These are phyloP conservation scores for Drosophila pegasa DNA, from an alignment of 2,888 invertebrate genomes.

Conservation along the genomic window DNA sequence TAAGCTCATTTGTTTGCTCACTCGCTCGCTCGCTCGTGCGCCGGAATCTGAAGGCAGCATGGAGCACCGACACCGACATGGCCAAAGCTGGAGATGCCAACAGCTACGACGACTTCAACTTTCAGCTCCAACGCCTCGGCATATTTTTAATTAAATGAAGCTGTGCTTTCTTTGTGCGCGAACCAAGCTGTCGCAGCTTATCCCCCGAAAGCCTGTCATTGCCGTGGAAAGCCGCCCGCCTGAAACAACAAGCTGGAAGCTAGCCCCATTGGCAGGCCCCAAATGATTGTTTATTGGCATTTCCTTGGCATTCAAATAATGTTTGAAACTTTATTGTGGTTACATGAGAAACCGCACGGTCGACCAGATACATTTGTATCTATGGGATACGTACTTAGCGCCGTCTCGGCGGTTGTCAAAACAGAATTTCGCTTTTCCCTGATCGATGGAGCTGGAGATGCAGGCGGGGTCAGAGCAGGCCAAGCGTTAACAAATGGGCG, in stretches of 20 bases:
- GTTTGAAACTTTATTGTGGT: constrained; percentile 51
- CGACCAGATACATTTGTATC: constrained; percentile 29
- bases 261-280: constrained; percentile 37
- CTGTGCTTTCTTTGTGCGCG: constrained; percentile 20
- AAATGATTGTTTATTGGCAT: constrained; percentile 63
- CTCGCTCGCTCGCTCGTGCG: constrained; percentile 37
- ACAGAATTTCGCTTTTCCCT: constrained; percentile 63
- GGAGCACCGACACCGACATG: constrained; percentile 17
- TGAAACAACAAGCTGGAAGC: constrained; percentile 19
- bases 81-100: constrained; percentile 8
- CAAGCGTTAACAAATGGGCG: constrained; percentile 62
- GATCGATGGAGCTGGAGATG: constrained; percentile 14
- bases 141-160: constrained; percentile 64
- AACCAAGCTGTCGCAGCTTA: constrained; percentile 19
- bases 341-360: constrained; percentile 48
- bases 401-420: constrained; percentile 15
- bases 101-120: constrained; percentile 25
- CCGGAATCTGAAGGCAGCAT: constrained; percentile 73
- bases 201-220: constrained; percentile 30
- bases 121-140: constrained; percentile 34
- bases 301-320: constrained; percentile 47
- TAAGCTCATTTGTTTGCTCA: constrained; percentile 66
- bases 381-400: constrained; percentile 37
- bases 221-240: constrained; percentile 37
- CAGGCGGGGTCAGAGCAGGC: constrained; percentile 50